Evolutionary conservation across 2,113 vertebrate genomes (phyloP).

Genomic region (Pitta sordida): DNA sequence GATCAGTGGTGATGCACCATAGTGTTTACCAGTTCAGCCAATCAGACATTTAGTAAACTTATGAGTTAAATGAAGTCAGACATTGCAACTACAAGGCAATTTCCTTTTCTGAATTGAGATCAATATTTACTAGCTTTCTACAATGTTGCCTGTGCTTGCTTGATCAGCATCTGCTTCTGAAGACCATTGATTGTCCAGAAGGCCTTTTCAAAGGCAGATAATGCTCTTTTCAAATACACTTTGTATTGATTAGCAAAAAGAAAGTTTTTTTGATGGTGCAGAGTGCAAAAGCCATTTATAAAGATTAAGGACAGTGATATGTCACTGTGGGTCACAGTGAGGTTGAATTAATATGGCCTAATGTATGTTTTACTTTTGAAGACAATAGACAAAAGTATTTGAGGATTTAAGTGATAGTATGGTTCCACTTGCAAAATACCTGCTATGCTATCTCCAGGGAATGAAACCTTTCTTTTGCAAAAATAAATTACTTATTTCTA

Average conservation of each 20-base stretch:
- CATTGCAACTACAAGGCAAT: slow-evolving; percentile 53
- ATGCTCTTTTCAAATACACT: slow-evolving; percentile 78
- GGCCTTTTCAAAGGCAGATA: slow-evolving; percentile 76
- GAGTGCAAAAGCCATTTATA: slow-evolving; percentile 60
- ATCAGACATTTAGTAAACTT: background rate
- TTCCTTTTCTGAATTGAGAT: slow-evolving; percentile 72
- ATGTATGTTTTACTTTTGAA: slow-evolving; percentile 36
- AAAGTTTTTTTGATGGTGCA: slow-evolving; percentile 66
- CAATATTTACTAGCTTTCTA: slow-evolving; percentile 77
- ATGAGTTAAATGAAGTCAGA: slow-evolving; percentile 51
- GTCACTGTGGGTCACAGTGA: background rate
- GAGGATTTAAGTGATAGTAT: background rate
- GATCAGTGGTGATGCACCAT: background rate
- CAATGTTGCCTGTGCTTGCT: slow-evolving; percentile 69
- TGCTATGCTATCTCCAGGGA: background rate
- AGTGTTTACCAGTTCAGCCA: background rate
- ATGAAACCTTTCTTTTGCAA: slow-evolving; percentile 9
- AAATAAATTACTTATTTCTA: background rate
- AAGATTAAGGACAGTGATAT: slow-evolving; percentile 49
- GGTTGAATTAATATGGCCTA: slow-evolving; percentile 59
- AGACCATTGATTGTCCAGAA: slow-evolving; percentile 79
- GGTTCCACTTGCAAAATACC: slow-evolving; percentile 10
- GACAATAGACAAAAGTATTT: slow-evolving; percentile 1
- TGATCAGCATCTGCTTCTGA: slow-evolving; percentile 81
- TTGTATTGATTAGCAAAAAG: slow-evolving; percentile 81